Conservation (phyloP, 1,140 invertebrate species). For the Pectinophora gossypiella region DNA sequence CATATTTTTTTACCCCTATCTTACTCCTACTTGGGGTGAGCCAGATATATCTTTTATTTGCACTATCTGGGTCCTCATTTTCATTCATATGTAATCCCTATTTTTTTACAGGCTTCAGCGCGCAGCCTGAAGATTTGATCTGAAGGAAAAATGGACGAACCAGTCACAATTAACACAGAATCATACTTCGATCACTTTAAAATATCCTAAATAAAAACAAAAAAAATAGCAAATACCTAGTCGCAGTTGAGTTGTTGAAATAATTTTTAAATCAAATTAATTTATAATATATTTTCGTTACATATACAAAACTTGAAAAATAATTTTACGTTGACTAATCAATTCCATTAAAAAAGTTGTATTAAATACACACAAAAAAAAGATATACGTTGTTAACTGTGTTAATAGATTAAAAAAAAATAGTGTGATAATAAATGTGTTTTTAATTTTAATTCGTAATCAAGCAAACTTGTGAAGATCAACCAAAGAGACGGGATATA, state of each 20-base stretch:
- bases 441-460: not conserved
- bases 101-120: too few relatives aligned
- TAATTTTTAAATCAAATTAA: too few relatives aligned
- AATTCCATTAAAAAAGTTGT: slow-evolving; percentile 7
- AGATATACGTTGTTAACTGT: slow-evolving; percentile 23
- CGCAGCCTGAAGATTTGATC: too few relatives aligned
- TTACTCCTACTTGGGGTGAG: too few relatives aligned
- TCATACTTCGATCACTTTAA: slow-evolving; percentile 11
- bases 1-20: too few relatives aligned
- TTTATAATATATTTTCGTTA: not conserved
- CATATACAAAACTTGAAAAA: too few relatives aligned
- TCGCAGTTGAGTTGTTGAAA: not conserved
- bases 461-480: slow-evolving; percentile 12
- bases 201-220: slow-evolving; percentile 20
- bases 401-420: not conserved
- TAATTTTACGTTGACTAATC: not conserved
- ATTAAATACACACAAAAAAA: slow-evolving; percentile 12
- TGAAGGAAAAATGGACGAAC: slow-evolving; percentile 22
- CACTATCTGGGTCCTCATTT: too few relatives aligned
- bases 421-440: not conserved
- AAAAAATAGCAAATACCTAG: slow-evolving; percentile 7
- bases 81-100: too few relatives aligned
- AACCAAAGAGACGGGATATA: slow-evolving; percentile 34
- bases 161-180: slow-evolving; percentile 12
- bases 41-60: too few relatives aligned